These are phyloP conservation scores for Cydia fagiglandana DNA, from an alignment of 1,140 invertebrate species.

Conservation along the genomic window DNA sequence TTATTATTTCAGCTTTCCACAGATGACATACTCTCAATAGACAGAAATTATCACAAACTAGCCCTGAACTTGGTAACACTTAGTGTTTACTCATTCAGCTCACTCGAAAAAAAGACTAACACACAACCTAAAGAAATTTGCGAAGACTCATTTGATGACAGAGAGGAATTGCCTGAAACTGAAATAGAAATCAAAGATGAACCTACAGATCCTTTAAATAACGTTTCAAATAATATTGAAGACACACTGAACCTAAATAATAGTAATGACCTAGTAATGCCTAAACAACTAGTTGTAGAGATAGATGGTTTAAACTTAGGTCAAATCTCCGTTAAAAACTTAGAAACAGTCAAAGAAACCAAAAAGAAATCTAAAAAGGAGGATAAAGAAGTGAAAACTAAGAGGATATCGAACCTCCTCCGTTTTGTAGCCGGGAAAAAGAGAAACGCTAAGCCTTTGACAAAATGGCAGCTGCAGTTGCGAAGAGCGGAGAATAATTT, in stretches of 20 bases:
- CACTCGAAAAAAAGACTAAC: background rate
- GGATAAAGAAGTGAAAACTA: background rate
- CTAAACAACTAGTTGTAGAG: background rate
- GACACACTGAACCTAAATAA: background rate
- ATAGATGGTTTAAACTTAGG: constrained; percentile 1
- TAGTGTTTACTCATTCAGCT: background rate
- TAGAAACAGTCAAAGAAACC: background rate
- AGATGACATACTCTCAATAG: background rate
- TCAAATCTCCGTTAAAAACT: background rate
- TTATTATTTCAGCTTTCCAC: constrained; percentile 4
- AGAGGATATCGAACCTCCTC: background rate
- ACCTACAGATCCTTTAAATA: background rate
- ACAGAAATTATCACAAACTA: constrained; percentile 15
- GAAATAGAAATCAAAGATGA: background rate
- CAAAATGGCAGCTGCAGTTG: constrained; percentile 17
- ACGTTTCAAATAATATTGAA: background rate
- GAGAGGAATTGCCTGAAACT: background rate
- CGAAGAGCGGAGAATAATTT: constrained; percentile 23
- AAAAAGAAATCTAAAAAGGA: constrained; percentile 6
- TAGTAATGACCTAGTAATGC: no score
- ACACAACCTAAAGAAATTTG: background rate
- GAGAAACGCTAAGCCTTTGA: background rate
- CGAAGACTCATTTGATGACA: background rate
- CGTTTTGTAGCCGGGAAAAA: constrained; percentile 4
- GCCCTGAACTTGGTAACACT: background rate